These are phyloP conservation scores for Dolichoris vasculosae DNA, from an alignment of 1,140 invertebrate species.

Conservation along the genomic window DNA sequence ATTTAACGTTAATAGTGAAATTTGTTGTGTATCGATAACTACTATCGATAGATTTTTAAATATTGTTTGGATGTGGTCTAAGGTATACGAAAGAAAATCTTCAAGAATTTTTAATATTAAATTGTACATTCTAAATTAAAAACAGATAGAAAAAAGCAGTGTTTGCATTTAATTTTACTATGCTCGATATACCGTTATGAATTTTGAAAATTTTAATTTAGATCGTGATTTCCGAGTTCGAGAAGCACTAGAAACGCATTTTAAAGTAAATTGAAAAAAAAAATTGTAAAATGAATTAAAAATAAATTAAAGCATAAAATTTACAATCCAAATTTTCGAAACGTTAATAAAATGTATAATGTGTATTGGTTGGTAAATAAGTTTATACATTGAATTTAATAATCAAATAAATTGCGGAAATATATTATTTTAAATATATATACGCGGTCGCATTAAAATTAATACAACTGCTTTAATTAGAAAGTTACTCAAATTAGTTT, in stretches of 20 bases:
- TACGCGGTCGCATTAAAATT: background rate
- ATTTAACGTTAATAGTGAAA: no score
- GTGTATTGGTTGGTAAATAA: background rate
- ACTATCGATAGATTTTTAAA: no score
- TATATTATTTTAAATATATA: background rate
- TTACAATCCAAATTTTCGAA: background rate
- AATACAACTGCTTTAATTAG: background rate
- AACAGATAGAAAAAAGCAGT: background rate
- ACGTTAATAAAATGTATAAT: slow-evolving; percentile 22
- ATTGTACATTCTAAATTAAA: background rate
- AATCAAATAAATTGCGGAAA: background rate
- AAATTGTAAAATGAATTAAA: background rate
- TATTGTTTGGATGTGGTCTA: no score
- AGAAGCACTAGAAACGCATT: background rate
- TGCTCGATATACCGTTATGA: background rate
- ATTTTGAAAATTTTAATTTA: background rate
- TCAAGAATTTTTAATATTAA: no score
- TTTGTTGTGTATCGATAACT: no score
- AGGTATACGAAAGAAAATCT: no score
- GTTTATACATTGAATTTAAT: background rate
- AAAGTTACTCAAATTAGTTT: background rate
- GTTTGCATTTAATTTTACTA: background rate
- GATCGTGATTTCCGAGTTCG: background rate
- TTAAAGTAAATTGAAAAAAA: background rate
- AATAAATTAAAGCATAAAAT: background rate